Evolutionary conservation across 2,888 invertebrate genomes (phyloP), one percentile per base, ranked within the genome.

Genomic region (Lochmaea crataegi): DNA sequence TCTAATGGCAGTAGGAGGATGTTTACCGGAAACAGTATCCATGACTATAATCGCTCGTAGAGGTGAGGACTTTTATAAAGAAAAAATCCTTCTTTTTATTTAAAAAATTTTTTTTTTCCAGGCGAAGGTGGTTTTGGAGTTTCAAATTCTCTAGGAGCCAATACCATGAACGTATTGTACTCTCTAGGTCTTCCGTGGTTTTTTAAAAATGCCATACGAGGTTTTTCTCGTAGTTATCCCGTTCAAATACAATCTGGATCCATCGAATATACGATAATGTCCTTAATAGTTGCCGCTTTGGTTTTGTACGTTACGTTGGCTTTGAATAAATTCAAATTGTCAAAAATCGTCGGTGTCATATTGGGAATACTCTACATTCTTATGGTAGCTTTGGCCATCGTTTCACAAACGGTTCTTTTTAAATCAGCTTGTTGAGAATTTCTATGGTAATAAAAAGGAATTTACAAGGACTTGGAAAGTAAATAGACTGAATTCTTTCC

Each of bases 1-100:
- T 0, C 94, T 97, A 82, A 88, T 97, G 75, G 96, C 97, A 0
- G 95, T 95, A 18, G 97, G 97, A 3, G 96, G 96, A 1, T 95
- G 95, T 80, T 90, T 97, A 80, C 97, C 97, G 0, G 97, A 94
- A 85, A 90, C 91, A 14, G 90, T 92, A 41, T 95, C 96, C 0
- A 95, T 96, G 82, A 91, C 94, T 48, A 94, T 97, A 77, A 94
- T 96, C 83, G 92, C 96, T 1, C 90, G 94, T 82, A 92, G 93
- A 90, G 97, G 96, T 95, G 87, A 83, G 53, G 10, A 45, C n/a
- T n/a, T 11, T 45, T 45, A 45, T 4, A 45, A 11, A 45, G 1
- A 45, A 45, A 14, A 14, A 14, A 45, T 12, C 14, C 12, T 45
- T 12, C 0, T 7, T 32, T 32, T 32, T 32, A 7, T 7, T 32